Conservation (phyloP, 2,888 invertebrate genomes). For the Heliconius charithonia region DNA sequence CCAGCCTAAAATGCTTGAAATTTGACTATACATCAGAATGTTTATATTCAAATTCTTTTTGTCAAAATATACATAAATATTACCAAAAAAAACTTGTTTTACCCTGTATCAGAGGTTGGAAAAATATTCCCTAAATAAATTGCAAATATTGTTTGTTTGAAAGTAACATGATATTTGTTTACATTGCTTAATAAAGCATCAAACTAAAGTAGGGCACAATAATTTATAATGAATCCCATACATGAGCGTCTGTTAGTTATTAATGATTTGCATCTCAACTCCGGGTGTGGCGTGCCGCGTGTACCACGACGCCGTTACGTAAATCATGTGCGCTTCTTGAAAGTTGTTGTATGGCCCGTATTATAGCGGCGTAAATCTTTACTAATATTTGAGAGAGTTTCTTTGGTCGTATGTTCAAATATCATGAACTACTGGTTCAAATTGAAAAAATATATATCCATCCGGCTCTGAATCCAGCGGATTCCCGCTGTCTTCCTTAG, state of each 20-base stretch:
- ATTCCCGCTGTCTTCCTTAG: too few species aligned
- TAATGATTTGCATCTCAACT: conserved; percentile 28
- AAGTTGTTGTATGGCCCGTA: background rate
- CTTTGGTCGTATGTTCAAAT: too few species aligned
- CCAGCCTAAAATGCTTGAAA: background rate
- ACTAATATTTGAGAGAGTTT: background rate
- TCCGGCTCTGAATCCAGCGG: too few species aligned
- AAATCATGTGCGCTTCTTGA: conserved; percentile 26
- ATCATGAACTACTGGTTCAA: too few species aligned
- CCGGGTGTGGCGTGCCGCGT: conserved; percentile 32
- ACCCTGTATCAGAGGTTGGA: too few species aligned
- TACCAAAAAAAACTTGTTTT: too few species aligned
- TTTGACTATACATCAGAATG: background rate
- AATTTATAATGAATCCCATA: conserved; percentile 28
- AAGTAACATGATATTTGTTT: conserved; percentile 10
- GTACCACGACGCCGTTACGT: conserved; percentile 27
- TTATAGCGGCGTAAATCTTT: background rate
- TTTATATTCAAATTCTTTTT: background rate
- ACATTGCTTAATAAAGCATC: conserved; percentile 3
- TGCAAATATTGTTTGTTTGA: background rate
- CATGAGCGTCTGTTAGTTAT: conserved; percentile 19
- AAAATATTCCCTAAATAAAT: too few species aligned
- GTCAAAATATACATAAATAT: background rate
- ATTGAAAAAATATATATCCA: too few species aligned
- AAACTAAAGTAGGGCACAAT: conserved; percentile 21